A percentile compares a stretch with the other conserved stretches of the same genome.
These are phyloP conservation scores for Pemphigus obesinymphae DNA, from an alignment of 1,140 invertebrate genomes.

Conservation along the genomic window DNA sequence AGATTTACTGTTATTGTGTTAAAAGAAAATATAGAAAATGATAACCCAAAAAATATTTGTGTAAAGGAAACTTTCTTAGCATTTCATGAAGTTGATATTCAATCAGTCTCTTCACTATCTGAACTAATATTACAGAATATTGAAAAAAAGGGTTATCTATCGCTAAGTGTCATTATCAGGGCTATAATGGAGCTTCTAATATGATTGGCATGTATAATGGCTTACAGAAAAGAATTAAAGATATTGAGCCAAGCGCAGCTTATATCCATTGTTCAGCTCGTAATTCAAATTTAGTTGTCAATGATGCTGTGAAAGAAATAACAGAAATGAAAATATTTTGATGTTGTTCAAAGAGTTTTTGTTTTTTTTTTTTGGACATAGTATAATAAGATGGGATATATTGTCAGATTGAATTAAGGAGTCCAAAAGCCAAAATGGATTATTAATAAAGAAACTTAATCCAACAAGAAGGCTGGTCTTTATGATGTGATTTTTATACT, in stretches of 20 bases:
- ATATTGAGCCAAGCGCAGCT: neutral
- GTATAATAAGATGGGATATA: neutral
- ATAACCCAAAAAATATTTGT: neutral
- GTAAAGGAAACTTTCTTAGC: neutral
- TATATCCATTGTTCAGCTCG: neutral
- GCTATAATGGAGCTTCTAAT: neutral
- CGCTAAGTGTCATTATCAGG: neutral
- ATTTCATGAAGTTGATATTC: neutral
- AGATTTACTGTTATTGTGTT: neutral
- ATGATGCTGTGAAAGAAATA: neutral
- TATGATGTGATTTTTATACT: neutral
- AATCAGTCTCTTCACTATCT: neutral
- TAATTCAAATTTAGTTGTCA: neutral
- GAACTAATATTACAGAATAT: neutral
- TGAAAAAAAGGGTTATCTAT: neutral
- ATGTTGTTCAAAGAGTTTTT: neutral
- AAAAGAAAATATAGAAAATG: neutral
- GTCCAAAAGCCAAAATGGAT: neutral
- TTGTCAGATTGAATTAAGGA: neutral
- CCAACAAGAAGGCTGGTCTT: neutral
- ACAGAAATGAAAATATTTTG: neutral
- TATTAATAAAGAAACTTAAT: neutral
- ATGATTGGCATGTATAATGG: neutral
- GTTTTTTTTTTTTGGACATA: neutral
- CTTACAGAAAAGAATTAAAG: neutral